Base-by-base conservation (phyloP, 2,888 invertebrate species). In the Drosophila colorata region DNA sequence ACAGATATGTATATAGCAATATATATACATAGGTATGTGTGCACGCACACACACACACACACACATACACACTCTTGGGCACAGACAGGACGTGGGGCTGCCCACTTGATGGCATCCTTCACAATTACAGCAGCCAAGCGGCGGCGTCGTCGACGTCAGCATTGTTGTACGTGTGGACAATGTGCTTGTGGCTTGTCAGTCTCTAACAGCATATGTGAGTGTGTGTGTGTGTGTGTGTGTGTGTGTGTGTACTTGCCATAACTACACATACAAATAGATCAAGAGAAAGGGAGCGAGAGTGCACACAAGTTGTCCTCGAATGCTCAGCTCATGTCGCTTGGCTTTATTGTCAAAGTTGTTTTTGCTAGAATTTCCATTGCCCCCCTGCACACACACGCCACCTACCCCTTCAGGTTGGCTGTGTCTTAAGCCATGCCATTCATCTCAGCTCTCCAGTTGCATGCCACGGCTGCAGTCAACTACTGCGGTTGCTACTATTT, bases 71-170 rank as follows among this genome's bases (percentile, higher is more conserved):
- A 47, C 48, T 61, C 60, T 16, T n/a, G 48, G 5, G 8, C 8
- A 31, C 5, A 16, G 20, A 25, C 25, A 43, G n/a, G 37, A 46
- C 9, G 40, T 48, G 67, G 71, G 81, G 51, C 51, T 75, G 69
- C 60, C 80, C 78, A 82, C 86, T 86, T 88, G 85, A 88, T 79
- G 85, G 74, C 85, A 87, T 88, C 77, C 86, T 87, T 88, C 87
- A 86, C 75, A 87, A 88, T 88, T 88, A 81, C 88, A 84, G 77
- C 80, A 84, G 74, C 67, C 63, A 74, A 76, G 52, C 55, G 69
- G 59, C 69, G 60, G 47, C 68, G 64, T 13, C 57, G 72, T 37
- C 37, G 59, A 53, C 65, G 43, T 57, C 60, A 57, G 51, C 60
- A 47, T 56, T 46, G 53, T 78, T 79, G 77, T 82, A 79, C 72